phyloP scores from a whole-genome alignment of 2,888 invertebrate species.

The Drosophila monieri region DNA sequence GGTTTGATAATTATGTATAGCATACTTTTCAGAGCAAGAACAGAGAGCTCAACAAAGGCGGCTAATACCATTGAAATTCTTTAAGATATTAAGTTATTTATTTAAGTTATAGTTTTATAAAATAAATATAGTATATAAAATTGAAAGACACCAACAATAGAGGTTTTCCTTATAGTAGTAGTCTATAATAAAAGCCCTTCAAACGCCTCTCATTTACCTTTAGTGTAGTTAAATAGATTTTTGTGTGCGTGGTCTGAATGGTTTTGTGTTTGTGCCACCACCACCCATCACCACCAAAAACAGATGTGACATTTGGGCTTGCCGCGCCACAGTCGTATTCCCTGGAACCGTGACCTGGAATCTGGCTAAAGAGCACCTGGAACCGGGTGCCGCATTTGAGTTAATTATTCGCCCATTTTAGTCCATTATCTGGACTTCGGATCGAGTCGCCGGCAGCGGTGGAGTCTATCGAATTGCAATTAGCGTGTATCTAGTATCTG shows the following conservation, averaged over 20 bases:
- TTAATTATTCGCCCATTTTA: constrained; percentile 75
- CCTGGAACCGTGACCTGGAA: background rate
- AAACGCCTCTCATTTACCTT: background rate
- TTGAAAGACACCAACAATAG: no score
- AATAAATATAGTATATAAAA: no score
- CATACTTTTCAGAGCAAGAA: background rate
- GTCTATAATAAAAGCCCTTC: no score
- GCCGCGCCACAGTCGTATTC: constrained; percentile 10
- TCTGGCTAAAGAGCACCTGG: constrained; percentile 8
- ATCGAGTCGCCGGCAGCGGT: constrained; percentile 46
- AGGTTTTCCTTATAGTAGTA: no score
- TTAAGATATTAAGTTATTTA: no score
- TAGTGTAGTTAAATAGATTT: constrained; percentile 36
- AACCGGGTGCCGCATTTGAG: constrained; percentile 51
- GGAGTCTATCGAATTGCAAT: constrained; percentile 71
- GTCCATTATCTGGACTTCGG: constrained; percentile 67
- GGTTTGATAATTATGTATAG: background rate
- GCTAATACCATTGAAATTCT: background rate
- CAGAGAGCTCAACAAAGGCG: background rate
- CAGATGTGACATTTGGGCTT: constrained; percentile 36
- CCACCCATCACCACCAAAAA: constrained; percentile 15
- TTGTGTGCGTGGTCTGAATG: constrained; percentile 16
- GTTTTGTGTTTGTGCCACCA: constrained; percentile 20
- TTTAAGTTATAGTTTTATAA: no score
- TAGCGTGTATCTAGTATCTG: constrained; percentile 51